Percentiles rank a stretch among this genome's conserved stretches.
Conservation (phyloP, 2,797 vertebrate genomes). For the Schizopygopsis malacanthus region DNA sequence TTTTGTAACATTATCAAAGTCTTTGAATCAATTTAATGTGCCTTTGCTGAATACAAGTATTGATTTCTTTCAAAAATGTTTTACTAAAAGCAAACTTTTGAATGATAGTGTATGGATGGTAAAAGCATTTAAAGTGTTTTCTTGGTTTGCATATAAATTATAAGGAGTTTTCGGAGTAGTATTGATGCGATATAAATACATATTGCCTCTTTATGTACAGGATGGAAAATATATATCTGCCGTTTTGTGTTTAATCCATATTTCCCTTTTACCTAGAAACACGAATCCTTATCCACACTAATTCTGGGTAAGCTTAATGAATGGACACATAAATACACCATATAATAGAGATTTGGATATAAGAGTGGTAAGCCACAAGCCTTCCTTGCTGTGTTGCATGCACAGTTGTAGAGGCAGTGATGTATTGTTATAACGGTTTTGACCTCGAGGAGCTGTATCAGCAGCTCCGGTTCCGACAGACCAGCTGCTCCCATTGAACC, state of each 20-base stretch:
- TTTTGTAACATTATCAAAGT: background rate
- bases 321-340: constrained; percentile 22
- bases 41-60: background rate
- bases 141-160: background rate
- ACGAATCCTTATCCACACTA: constrained; percentile 57
- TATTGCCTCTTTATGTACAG: background rate
- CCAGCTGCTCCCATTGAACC: constrained; percentile 39
- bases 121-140: background rate
- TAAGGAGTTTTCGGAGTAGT: background rate
- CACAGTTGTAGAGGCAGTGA: constrained; percentile 55
- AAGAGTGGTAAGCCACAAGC: constrained; percentile 29
- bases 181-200: background rate
- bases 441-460: constrained; percentile 69
- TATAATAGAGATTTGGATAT: constrained; percentile 17
- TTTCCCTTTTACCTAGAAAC: constrained; percentile 58
- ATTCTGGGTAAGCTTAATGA: constrained; percentile 36
- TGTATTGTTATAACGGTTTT: constrained; percentile 72
- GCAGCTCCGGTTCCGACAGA: constrained; percentile 55
- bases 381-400: constrained; percentile 28
- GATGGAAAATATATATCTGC: constrained; percentile 49
- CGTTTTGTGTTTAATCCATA: constrained; percentile 63
- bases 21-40: background rate
- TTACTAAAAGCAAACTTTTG: background rate
- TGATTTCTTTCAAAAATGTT: background rate
- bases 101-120: background rate